A percentile compares a stretch with the other conserved stretches of the same genome.
Conservation (phyloP, 2,113 vertebrate species). For the Scopus umbretta region DNA sequence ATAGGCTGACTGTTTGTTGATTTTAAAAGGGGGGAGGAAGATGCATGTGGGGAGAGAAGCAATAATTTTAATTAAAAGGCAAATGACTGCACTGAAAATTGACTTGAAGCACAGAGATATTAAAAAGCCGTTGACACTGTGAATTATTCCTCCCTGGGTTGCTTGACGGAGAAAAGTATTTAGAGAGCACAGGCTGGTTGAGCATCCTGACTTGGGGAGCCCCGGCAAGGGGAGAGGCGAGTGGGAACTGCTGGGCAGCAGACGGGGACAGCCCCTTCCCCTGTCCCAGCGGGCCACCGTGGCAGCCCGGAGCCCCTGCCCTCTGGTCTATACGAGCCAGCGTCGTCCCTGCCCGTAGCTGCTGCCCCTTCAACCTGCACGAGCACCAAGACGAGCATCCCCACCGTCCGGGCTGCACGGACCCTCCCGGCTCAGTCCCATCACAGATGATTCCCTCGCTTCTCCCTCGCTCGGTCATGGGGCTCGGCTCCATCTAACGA, state of each 20-base stretch:
- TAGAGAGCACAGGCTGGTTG: not conserved
- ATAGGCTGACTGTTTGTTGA: not conserved
- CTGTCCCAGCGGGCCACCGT: not conserved
- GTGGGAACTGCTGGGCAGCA: not conserved
- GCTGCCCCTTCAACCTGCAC: not conserved
- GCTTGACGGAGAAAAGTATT: not conserved
- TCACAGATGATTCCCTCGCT: fast-evolving
- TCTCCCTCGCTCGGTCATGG: fast-evolving
- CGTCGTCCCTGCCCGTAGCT: fast-evolving
- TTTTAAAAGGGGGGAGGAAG: not conserved
- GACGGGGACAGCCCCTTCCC: not conserved
- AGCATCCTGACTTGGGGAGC: not conserved
- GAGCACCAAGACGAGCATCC: fast-evolving
- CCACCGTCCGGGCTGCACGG: fast-evolving
- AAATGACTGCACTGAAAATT: constrained; percentile 47
- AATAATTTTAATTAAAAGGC: constrained; percentile 74
- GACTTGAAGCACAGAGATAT: constrained; percentile 58
- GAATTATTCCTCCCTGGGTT: constrained; percentile 20
- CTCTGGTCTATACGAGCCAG: fast-evolving
- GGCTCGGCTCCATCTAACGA: not conserved
- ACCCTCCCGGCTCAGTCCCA: not conserved
- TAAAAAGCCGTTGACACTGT: constrained; percentile 64
- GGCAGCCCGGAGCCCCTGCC: not conserved
- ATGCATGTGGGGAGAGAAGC: constrained; percentile 1
- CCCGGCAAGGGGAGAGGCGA: not conserved